Evolutionary conservation across 2,797 vertebrate species (phyloP), one percentile per base, ranked within the genome.

Genomic region (Sebastes vulpes): DNA sequence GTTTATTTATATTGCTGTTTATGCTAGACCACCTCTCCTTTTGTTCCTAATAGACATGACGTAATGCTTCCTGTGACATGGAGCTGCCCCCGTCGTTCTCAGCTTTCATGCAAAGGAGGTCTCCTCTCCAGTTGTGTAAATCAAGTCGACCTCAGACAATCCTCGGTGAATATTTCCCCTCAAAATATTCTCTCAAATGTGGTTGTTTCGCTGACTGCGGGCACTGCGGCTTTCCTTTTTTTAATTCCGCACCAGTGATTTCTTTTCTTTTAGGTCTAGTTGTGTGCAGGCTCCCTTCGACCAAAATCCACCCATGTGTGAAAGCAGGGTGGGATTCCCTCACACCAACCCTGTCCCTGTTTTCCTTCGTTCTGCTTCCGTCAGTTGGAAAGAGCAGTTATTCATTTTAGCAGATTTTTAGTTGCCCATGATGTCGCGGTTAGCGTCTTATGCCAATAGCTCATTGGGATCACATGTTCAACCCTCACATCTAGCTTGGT

Each of bases 41-140:
- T 86, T 85, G 81, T 78, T 78, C 68, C 69, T 59, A 20, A 73
- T 9, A 87, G 82, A 84, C 75, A 77, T 92, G 82, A 91, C 63
- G 82, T 79, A 83, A 92, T 86, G 72, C 63, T 88, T 91, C 84
- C 75, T 59, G 70, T 67, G 64, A 75, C 61, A 31, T 48, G 5
- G 57, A 61, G 76, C 50, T 65, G 61, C 68, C 64, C 64, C 67
- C 4, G 12, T 53, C 63, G 46, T 54, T 68, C 54, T 65, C 42
- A 1, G 46, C 69, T 67, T 72, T 82, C 18, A 59, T 64, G n/a
- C 75, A 52, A 42, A 77, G 71, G 77, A 77, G 85, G 82, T 77
- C 70, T 67, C 63, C 28, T 75, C 31, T 65, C 18, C 29, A 1
- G 16, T n/a, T 20, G 26, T 31, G 53, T 86, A 90, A 91, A 91